phyloP scores from a whole-genome alignment of 2,888 invertebrate species.

The Fragum whitleyi region DNA sequence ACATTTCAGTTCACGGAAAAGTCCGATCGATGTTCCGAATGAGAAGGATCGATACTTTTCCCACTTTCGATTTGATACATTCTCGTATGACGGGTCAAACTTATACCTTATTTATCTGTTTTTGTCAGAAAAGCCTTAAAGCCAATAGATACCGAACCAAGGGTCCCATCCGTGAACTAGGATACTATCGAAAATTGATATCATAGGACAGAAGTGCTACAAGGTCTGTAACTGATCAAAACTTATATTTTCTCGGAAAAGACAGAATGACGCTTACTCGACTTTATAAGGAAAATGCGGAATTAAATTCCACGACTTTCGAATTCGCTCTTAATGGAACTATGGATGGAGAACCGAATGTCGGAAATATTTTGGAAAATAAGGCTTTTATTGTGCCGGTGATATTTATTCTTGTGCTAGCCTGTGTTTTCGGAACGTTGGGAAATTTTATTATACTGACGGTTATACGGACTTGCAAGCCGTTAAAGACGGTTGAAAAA shows the following conservation, averaged over 20 bases:
- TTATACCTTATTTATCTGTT: no score
- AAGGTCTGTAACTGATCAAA: not conserved
- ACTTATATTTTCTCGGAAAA: not conserved
- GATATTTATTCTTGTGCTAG: slow-evolving; percentile 36
- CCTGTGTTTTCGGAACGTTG: slow-evolving; percentile 58
- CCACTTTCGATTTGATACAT: no score
- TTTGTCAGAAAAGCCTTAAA: no score
- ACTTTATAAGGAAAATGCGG: not conserved
- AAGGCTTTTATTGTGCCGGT: not conserved
- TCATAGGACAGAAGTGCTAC: not conserved
- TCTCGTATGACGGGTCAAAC: no score
- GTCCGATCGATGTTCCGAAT: no score
- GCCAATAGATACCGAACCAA: no score
- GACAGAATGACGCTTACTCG: not conserved
- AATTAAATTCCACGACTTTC: not conserved
- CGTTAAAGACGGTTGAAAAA: slow-evolving; percentile 52
- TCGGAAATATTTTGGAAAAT: slow-evolving; percentile 10
- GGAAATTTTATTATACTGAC: slow-evolving; percentile 68
- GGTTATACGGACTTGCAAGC: slow-evolving; percentile 42
- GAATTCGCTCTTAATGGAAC: not conserved
- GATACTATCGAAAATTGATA: not conserved
- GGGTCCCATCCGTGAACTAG: not conserved
- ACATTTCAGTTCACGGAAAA: no score
- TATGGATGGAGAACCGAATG: not conserved
- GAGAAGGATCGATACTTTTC: no score